Conservation (phyloP, 1,140 invertebrate genomes). For the Nilaparvata lugens region DNA sequence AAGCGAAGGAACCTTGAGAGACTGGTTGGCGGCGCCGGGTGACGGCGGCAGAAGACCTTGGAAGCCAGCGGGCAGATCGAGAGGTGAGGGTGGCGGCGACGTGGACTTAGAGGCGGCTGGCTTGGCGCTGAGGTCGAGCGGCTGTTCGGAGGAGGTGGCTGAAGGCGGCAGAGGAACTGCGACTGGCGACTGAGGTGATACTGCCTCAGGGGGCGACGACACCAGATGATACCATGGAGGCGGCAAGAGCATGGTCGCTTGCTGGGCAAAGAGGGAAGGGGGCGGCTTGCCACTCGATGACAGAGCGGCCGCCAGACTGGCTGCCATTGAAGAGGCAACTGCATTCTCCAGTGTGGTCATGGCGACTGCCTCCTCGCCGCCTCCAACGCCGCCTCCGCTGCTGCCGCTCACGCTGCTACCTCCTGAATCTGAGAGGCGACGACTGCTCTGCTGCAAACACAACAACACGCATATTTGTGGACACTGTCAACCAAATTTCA, state of each 20-base stretch:
- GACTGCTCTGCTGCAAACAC: background rate
- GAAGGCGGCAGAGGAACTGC: constrained; percentile 40
- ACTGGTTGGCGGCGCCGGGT: constrained; percentile 3
- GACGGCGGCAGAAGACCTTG: constrained; percentile 10
- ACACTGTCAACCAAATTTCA: no score
- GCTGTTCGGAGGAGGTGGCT: constrained; percentile 50
- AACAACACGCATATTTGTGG: no score
- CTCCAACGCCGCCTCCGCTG: constrained; percentile 16
- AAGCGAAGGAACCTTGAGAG: constrained; percentile 31
- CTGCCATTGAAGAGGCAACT: constrained; percentile 36
- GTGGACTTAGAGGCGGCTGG: constrained; percentile 30
- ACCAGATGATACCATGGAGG: constrained; percentile 18
- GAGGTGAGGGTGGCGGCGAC: constrained; percentile 14
- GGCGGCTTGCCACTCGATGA: constrained; percentile 40
- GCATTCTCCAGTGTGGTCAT: constrained; percentile 41
- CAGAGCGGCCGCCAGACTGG: constrained; percentile 50
- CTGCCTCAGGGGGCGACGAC: constrained; percentile 7
- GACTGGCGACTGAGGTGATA: constrained; percentile 7
- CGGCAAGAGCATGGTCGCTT: constrained; percentile 10
- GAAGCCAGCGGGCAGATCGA: constrained; percentile 8
- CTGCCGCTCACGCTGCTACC: constrained; percentile 9
- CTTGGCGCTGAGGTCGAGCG: constrained; percentile 70
- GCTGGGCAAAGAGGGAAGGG: constrained; percentile 36
- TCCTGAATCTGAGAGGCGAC: background rate
- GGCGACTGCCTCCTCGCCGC: constrained; percentile 17